Evolutionary conservation across 2,888 invertebrate genomes (phyloP).

Genomic region (Tridacna crocea): DNA sequence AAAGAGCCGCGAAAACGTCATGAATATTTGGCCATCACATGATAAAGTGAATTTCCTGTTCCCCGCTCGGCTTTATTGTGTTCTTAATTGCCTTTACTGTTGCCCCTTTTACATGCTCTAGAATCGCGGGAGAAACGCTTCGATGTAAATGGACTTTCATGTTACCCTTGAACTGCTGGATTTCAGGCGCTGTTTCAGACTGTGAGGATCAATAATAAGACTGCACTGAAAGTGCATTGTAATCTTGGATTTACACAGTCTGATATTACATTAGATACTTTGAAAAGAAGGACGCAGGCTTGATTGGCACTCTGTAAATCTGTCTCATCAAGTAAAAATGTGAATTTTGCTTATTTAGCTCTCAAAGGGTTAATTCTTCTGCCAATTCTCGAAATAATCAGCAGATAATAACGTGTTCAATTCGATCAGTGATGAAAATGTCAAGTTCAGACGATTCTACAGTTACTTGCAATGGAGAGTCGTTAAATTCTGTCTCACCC

Average conservation of each 20-base stretch:
- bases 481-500: background rate
- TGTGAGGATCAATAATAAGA: no score
- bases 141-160: background rate
- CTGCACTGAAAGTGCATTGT: no score
- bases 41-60: slow-evolving; percentile 14
- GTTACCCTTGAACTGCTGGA: no score
- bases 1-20: background rate
- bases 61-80: slow-evolving; percentile 3
- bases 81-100: background rate
- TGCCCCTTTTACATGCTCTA: background rate
- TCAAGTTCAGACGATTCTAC: background rate
- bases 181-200: no score
- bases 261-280: no score
- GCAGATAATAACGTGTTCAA: slow-evolving; percentile 10
- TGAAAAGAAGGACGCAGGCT: no score
- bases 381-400: slow-evolving; percentile 2
- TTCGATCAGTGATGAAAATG: slow-evolving; percentile 6
- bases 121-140: background rate
- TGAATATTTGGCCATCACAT: slow-evolving; percentile 5
- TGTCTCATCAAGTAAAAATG: no score
- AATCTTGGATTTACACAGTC: no score
- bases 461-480: background rate
- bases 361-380: background rate
- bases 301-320: no score
- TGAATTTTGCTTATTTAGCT: background rate